Conservation (phyloP, 2,797 vertebrate species). For the Arremon aurantiirostris region DNA sequence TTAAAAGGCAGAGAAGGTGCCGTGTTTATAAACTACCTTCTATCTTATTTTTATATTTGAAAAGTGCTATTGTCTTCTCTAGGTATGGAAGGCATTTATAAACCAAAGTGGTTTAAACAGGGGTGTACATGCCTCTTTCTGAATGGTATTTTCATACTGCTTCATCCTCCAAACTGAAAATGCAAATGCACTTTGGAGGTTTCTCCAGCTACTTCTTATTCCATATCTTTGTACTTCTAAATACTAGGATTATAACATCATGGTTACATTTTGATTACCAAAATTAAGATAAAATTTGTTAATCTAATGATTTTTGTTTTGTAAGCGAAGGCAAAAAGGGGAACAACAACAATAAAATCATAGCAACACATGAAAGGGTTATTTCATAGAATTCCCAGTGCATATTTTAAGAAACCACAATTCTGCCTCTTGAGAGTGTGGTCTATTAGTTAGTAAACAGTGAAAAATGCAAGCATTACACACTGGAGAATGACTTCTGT, state of each 20-base stretch:
- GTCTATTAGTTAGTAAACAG: conserved; percentile 30
- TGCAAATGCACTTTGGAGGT: background rate
- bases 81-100: background rate
- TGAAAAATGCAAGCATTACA: background rate
- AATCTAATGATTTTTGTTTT: background rate
- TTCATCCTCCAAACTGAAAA: background rate
- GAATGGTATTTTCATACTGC: background rate
- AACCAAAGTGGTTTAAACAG: background rate
- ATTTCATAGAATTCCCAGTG: background rate
- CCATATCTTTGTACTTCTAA: background rate
- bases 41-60: background rate
- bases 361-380: background rate
- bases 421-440: background rate
- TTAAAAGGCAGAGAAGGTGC: background rate
- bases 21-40: background rate
- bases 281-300: background rate
- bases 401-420: conserved; percentile 27
- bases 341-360: background rate
- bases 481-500: conserved; percentile 32
- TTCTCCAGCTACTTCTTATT: background rate
- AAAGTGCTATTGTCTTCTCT: background rate
- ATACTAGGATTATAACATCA: background rate
- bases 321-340: background rate
- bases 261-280: background rate
- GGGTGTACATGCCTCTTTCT: accelerated